Evolutionary conservation across 2,113 vertebrate species (phyloP).

Genomic region (Nesoenas mayeri): DNA sequence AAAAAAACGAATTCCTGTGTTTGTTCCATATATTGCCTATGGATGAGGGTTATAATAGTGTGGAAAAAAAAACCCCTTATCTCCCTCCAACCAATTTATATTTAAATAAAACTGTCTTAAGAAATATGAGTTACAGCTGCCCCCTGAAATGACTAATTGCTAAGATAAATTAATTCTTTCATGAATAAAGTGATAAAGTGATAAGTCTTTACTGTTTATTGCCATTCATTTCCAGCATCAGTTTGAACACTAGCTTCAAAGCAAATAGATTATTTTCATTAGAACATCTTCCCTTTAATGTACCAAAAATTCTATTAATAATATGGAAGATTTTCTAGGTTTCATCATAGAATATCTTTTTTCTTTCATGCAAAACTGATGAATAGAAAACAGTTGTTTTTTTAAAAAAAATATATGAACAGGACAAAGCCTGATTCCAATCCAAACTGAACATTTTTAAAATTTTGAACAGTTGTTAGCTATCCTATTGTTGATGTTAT

Average conservation of each 20-base stretch:
- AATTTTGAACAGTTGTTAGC: not conserved
- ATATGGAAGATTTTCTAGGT: not conserved
- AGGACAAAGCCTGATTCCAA: not conserved
- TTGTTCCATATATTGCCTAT: not conserved
- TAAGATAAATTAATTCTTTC: conserved; percentile 64
- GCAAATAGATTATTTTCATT: conserved; percentile 25
- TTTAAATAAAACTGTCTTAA: conserved; percentile 38
- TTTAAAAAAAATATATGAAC: not conserved
- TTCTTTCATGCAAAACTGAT: not conserved
- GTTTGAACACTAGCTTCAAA: conserved; percentile 44
- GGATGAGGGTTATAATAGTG: not conserved
- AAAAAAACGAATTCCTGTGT: not conserved
- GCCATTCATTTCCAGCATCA: not conserved
- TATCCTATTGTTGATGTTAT: not conserved
- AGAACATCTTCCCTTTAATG: conserved; percentile 25
- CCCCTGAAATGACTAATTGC: conserved; percentile 37
- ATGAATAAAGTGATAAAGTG: conserved; percentile 27
- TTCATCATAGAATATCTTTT: not conserved
- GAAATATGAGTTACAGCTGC: not conserved
- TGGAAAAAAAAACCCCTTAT: not conserved
- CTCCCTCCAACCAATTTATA: conserved; percentile 17
- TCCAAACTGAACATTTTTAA: not conserved
- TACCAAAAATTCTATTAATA: conserved; percentile 9
- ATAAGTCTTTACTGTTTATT: conserved; percentile 24
- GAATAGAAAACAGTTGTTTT: not conserved